These are phyloP conservation scores for Drosophila navojoa DNA, from an alignment of 1,140 invertebrate genomes.

Conservation along the genomic window DNA sequence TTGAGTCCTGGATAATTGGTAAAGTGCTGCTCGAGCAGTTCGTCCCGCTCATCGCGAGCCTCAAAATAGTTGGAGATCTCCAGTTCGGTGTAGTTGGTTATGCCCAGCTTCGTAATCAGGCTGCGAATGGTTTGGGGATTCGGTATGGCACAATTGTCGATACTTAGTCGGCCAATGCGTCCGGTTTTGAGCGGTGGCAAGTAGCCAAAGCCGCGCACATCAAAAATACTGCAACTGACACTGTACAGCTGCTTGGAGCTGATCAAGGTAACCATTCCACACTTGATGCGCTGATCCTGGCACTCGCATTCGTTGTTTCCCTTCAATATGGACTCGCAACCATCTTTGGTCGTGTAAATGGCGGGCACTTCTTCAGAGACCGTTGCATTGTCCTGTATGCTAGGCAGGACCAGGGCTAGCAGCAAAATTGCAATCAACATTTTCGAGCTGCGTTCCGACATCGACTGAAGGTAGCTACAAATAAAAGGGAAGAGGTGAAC, in stretches of 20 bases:
- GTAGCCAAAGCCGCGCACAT: conserved; percentile 60
- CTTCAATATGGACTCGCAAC: conserved; percentile 57
- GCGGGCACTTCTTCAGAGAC: conserved; percentile 2
- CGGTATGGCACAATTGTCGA: conserved; percentile 65
- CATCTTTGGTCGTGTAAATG: conserved; percentile 54
- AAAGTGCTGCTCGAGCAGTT: conserved; percentile 60
- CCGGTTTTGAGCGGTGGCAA: conserved; percentile 57
- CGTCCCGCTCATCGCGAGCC: conserved; percentile 55
- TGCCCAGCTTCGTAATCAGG: conserved; percentile 52
- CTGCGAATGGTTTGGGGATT: conserved; percentile 49
- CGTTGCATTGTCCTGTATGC: conserved; percentile 50
- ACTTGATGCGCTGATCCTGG: conserved; percentile 67
- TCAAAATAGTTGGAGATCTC: conserved; percentile 63
- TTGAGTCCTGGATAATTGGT: conserved; percentile 54
- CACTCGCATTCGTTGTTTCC: conserved; percentile 62
- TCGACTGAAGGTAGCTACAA: conserved; percentile 47
- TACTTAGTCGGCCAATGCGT: conserved; percentile 41
- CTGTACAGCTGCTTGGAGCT: conserved; percentile 50
- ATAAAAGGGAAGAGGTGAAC: background rate
- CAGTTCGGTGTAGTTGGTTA: conserved; percentile 62
- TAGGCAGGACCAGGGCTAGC: conserved; percentile 29
- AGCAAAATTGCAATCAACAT: conserved; percentile 52
- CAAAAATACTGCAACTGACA: conserved; percentile 60
- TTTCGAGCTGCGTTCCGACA: conserved; percentile 11
- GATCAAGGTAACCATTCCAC: conserved; percentile 55